Base-by-base conservation (phyloP, 1,140 invertebrate genomes). In the Drosophila kurseongensis region DNA sequence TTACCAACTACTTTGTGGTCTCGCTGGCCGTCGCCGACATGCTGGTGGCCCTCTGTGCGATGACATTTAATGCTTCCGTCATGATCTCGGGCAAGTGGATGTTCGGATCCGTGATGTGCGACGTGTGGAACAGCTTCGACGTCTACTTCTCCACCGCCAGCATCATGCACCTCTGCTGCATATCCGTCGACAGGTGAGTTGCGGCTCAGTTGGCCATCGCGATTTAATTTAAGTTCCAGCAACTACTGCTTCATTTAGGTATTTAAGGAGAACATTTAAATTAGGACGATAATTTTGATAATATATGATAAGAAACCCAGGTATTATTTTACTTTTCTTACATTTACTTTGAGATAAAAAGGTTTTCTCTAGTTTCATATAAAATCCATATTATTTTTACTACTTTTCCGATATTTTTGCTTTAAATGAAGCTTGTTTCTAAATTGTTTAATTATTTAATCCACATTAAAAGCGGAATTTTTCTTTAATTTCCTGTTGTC, bases 1-100 rank as follows among this genome's bases (percentile, higher is more conserved):
- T 98, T 61, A 98, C 98, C n/a, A 99, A 98, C 93, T 98, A 97
- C 91, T 98, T 99, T 93, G 97, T 98, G 32, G 97, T 98, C 5
- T 98, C 97, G 0, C 92, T 99, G 48, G 96, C 97, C 0, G 93
- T 97, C 36, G 97, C 97, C 0, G 97, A 98, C 89, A 96, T 97
- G 95, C 93, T 98, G n/a, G 97, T 98, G 0, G 97, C 97, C 1
- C 95, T 98, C 14, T 96, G 97, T 93, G 97, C 97, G 1, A 97
- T 98, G 98, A 97, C 97, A 50, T 98, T 98, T 93, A 98, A 98
- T 94, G 97, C 97, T 66, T 96, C 95, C 92, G 95, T 97, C 10
- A 96, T 97, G 85, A 93, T 97, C 18, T 96, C 95, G 36, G 95
- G 96, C 14, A 93, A 94, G 62, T 99, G 98, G 98, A 92, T 98